Evolutionary conservation across 2,888 invertebrate species (phyloP).

Genomic region (Drosophila merina): DNA sequence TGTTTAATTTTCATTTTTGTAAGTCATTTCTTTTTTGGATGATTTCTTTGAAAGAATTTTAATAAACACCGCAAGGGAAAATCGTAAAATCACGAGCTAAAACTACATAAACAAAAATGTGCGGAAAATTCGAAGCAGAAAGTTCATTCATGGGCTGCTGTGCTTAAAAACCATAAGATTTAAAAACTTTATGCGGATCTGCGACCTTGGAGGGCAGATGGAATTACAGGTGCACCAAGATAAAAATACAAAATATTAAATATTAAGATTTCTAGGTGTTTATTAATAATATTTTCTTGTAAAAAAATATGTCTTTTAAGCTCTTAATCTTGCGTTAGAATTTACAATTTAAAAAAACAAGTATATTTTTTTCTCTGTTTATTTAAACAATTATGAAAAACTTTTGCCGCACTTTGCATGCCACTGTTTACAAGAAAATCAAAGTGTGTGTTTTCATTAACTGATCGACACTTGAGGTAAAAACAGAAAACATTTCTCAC

Average conservation of each 20-base stretch:
- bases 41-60: slow-evolving; percentile 27
- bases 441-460: slow-evolving; percentile 7
- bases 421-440: slow-evolving; percentile 33
- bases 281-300: too few species aligned
- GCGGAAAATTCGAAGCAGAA: slow-evolving; percentile 27
- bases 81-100: slow-evolving; percentile 40
- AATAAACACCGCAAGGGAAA: slow-evolving; percentile 58
- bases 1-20: slow-evolving; percentile 17
- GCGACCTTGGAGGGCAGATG: slow-evolving; percentile 65
- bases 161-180: slow-evolving; percentile 27
- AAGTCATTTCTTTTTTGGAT: slow-evolving; percentile 29
- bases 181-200: slow-evolving; percentile 19
- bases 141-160: slow-evolving; percentile 57
- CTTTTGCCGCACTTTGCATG: slow-evolving; percentile 1
- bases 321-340: too few species aligned
- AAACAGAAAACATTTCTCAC: slow-evolving; percentile 48
- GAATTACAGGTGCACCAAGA: slow-evolving; percentile 54
- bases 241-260: too few species aligned
- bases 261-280: too few species aligned
- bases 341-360: slow-evolving; percentile 2
- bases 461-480: slow-evolving; percentile 24
- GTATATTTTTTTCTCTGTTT: slow-evolving; percentile 12
- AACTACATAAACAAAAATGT: slow-evolving; percentile 60
- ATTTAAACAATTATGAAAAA: slow-evolving; percentile 8
- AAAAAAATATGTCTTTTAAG: too few species aligned